phyloP scores from a whole-genome alignment of 2,113 vertebrate species.

The Oncorhynchus kisutch region DNA sequence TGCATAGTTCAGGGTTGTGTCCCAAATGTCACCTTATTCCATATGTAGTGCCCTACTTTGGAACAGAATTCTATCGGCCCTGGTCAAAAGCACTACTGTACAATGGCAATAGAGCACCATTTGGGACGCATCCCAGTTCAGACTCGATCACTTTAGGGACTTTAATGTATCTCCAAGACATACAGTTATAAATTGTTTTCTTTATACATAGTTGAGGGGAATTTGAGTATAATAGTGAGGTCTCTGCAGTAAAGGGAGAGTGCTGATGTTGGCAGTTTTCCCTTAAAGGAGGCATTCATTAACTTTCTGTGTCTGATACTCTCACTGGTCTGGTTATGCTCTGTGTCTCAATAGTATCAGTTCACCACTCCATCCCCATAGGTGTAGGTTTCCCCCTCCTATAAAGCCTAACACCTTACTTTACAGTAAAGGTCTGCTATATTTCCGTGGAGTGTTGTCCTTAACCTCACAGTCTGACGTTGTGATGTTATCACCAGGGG shows the following conservation, averaged over 20 bases:
- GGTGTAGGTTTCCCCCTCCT: conserved; percentile 10
- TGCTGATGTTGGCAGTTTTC: conserved; percentile 58
- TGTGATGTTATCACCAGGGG: background rate
- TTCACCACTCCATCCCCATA: conserved; percentile 31
- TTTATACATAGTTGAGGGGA: conserved; percentile 41
- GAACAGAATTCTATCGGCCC: no score
- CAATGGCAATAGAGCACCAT: no score
- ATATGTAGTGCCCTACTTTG: no score
- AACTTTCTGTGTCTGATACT: conserved; percentile 8
- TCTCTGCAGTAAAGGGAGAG: conserved; percentile 38
- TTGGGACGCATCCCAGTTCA: background rate
- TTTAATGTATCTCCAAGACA: conserved; percentile 59
- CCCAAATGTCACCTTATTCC: no score
- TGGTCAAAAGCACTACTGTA: no score
- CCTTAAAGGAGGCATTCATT: conserved; percentile 18
- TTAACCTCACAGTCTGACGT: background rate
- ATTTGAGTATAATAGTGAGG: conserved; percentile 36
- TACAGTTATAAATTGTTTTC: conserved; percentile 48
- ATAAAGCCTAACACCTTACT: conserved; percentile 11
- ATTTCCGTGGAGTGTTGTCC: background rate
- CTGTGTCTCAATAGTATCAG: background rate
- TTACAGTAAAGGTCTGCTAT: background rate
- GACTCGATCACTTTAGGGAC: conserved; percentile 22
- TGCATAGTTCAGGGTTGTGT: conserved; percentile 16
- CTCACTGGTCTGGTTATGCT: no score